A percentile compares a stretch with the other conserved stretches of the same genome.
Conservation (phyloP, 1,140 invertebrate genomes). For the Belonocnema kinseyi region DNA sequence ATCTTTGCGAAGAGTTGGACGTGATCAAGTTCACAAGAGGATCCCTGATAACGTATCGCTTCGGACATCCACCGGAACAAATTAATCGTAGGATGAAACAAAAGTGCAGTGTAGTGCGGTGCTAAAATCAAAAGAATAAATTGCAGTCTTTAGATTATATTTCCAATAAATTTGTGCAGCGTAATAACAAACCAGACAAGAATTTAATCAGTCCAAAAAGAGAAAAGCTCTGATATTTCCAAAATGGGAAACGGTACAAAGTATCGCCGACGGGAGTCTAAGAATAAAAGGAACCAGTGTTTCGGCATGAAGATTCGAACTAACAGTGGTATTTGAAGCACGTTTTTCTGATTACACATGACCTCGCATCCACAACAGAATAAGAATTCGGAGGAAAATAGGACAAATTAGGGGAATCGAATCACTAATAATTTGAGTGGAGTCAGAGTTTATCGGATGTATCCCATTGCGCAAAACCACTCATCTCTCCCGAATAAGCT, state of each 20-base stretch:
- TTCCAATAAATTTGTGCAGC: no score
- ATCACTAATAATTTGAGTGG: constrained; percentile 16
- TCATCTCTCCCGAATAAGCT: constrained; percentile 33
- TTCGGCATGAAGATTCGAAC: constrained; percentile 5
- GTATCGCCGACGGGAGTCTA: constrained; percentile 12
- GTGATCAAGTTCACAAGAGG: constrained; percentile 33
- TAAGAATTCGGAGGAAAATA: not conserved
- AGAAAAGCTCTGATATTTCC: not conserved
- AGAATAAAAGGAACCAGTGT: constrained; percentile 9
- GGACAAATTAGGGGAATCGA: not conserved
- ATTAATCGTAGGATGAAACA: not conserved
- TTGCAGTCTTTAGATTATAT: no score
- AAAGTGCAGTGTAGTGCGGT: not conserved
- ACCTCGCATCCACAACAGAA: not conserved
- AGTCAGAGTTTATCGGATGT: not conserved
- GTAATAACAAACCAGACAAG: not conserved
- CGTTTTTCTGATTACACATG: not conserved
- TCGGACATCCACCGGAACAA: not conserved
- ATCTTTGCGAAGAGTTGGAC: constrained; percentile 36
- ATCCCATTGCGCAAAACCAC: not conserved
- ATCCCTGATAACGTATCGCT: not conserved
- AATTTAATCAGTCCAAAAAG: not conserved
- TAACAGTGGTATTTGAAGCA: not conserved
- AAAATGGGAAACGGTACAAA: constrained; percentile 17
- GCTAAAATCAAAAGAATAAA: not conserved